These are phyloP conservation scores for Ptyas mucosa DNA, from an alignment of 2,113 vertebrate genomes.

Conservation along the genomic window DNA sequence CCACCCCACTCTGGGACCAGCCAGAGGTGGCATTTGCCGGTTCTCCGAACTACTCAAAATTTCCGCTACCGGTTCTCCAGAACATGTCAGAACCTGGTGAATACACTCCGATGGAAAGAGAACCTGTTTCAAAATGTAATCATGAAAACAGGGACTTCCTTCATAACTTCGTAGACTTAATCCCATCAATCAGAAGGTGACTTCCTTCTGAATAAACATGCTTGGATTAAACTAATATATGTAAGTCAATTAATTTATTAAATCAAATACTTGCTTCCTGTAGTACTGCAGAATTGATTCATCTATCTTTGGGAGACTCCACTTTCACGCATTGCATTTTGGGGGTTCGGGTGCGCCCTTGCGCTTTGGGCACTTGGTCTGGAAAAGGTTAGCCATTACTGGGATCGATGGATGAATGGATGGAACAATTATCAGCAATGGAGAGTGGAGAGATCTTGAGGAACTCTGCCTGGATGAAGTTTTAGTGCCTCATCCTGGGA, in stretches of 20 bases:
- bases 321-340: not conserved
- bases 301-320: not conserved
- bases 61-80: no score
- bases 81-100: no score
- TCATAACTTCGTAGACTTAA: not conserved
- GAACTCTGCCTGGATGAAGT: not conserved
- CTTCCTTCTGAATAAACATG: not conserved
- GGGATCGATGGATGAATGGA: no score
- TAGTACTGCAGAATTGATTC: not conserved
- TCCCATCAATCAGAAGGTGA: not conserved
- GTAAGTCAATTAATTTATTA: not conserved
- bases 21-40: no score
- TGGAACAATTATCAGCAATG: not conserved
- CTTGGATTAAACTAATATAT: not conserved
- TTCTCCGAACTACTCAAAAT: no score
- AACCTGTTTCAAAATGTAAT: not conserved
- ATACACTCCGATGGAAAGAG: not conserved
- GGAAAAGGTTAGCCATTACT: no score
- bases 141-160: not conserved
- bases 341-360: no score
- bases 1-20: no score
- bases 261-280: not conserved
- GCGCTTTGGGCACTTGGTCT: no score
- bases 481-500: not conserved
- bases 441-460: not conserved